Base-by-base conservation (phyloP, 2,888 invertebrate genomes). In the Elysia crispata region DNA sequence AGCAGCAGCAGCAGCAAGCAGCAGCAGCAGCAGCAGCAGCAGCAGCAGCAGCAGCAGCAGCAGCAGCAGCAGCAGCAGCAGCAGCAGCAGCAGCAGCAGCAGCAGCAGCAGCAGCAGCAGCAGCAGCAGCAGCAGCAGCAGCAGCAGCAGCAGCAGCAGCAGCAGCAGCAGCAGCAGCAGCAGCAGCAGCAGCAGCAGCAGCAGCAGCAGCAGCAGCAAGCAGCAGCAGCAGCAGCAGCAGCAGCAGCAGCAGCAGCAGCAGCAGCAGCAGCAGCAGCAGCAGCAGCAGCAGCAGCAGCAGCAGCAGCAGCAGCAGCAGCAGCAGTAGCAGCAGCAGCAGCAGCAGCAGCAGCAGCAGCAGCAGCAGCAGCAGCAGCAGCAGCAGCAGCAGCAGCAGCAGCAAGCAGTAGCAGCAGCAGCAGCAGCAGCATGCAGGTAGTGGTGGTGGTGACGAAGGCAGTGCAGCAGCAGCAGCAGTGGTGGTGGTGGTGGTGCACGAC, bases 41-140 rank as follows among this genome's bases (percentile, higher is more conserved):
- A n/a, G n/a, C n/a, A n/a, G n/a, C n/a, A n/a, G n/a, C n/a, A n/a
- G n/a, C n/a, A n/a, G n/a, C n/a, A n/a, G n/a, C 66, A 54, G 18
- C 54, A 54, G 54, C 54, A 54, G 54, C 18, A 54, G 54, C 54
- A 54, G 54, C 54, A 54, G 54, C 54, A 54, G 54, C 54, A 54
- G 18, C 54, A 54, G 54, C 54, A 54, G 54, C 54, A 54, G 18
- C 54, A 54, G 54, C 54, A 54, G 15, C 54, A 54, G 54, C 54
- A 54, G 54, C 54, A 54, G 54, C 54, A 54, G 54, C 54, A 54
- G 54, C 54, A 54, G 54, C 54, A 54, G 54, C 54, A 54, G 54
- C 54, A 54, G 54, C 54, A 54, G 54, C 54, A 54, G 54, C 54
- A 54, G 54, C 54, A 54, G 54, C 54, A 54, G 54, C 54, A 54